Evolutionary conservation across 2,888 invertebrate species (phyloP).

Genomic region (Habrosyne pyritoides): DNA sequence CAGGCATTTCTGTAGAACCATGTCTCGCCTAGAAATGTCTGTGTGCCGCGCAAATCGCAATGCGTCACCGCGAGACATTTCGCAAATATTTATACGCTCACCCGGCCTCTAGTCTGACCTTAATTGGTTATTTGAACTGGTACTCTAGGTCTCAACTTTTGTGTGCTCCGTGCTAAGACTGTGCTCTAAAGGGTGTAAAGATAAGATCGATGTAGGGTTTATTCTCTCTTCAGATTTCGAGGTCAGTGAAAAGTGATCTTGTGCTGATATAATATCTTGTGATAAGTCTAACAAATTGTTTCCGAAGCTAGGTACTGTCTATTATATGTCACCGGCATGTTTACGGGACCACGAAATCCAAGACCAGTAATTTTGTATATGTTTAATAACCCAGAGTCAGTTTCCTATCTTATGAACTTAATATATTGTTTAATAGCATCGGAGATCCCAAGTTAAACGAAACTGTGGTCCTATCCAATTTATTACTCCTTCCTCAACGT

Average conservation of each 20-base stretch:
- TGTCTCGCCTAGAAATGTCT: background rate
- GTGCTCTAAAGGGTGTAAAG: conserved; percentile 28
- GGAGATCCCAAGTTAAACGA: background rate
- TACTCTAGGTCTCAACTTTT: conserved; percentile 38
- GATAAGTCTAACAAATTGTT: conserved; percentile 16
- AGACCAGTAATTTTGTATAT: background rate
- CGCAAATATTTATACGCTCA: conserved; percentile 54
- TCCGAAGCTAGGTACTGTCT: background rate
- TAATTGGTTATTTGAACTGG: conserved; percentile 53
- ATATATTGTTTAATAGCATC: background rate
- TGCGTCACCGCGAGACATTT: conserved; percentile 46
- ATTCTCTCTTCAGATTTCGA: conserved; percentile 20
- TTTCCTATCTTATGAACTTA: background rate
- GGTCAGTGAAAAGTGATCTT: conserved; percentile 22
- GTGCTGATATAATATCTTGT: conserved; percentile 24
- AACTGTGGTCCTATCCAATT: conserved; percentile 1
- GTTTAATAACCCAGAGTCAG: background rate
- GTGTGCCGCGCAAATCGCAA: conserved; percentile 14
- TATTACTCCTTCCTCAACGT: background rate
- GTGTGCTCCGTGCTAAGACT: conserved; percentile 29
- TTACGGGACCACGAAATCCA: too few species aligned
- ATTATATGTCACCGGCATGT: background rate
- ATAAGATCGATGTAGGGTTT: conserved; percentile 26
- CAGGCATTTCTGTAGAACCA: background rate
- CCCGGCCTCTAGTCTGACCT: conserved; percentile 40